These are phyloP conservation scores for Leptopilina syphax DNA, from an alignment of 2,888 invertebrate genomes.

Conservation along the genomic window DNA sequence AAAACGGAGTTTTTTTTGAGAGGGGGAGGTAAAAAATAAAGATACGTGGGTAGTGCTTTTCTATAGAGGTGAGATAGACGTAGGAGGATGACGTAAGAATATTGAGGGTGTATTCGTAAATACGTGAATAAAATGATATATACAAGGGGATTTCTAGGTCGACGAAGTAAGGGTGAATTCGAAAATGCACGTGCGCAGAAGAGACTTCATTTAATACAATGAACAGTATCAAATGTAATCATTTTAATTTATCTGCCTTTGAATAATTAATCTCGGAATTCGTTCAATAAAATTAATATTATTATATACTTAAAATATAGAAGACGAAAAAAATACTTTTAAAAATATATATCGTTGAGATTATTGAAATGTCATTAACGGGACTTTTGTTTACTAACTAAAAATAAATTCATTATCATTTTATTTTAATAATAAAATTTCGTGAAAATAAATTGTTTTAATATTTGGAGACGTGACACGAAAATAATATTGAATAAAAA, in stretches of 20 bases:
- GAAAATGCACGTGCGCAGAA: background rate
- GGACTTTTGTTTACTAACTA: too few species aligned
- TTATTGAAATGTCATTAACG: background rate
- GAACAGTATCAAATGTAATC: background rate
- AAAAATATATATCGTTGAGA: too few species aligned
- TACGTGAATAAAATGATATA: slow-evolving; percentile 1
- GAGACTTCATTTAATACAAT: background rate
- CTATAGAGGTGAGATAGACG: background rate
- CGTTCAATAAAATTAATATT: too few species aligned
- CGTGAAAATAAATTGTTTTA: too few species aligned
- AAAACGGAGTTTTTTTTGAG: background rate
- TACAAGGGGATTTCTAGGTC: background rate
- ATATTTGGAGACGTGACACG: too few species aligned
- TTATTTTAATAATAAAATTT: background rate
- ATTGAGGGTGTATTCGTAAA: slow-evolving; percentile 15
- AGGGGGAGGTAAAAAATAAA: background rate
- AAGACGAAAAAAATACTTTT: too few species aligned
- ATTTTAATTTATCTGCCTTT: background rate
- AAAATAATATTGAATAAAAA: too few species aligned
- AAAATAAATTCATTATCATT: background rate
- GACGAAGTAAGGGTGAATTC: slow-evolving; percentile 5
- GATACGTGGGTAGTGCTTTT: background rate
- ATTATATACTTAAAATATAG: too few species aligned
- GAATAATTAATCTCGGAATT: background rate
- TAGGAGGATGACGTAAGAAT: slow-evolving; percentile 24